Evolutionary conservation across 2,888 invertebrate species (phyloP).

Genomic region (Slavum lentiscoides): DNA sequence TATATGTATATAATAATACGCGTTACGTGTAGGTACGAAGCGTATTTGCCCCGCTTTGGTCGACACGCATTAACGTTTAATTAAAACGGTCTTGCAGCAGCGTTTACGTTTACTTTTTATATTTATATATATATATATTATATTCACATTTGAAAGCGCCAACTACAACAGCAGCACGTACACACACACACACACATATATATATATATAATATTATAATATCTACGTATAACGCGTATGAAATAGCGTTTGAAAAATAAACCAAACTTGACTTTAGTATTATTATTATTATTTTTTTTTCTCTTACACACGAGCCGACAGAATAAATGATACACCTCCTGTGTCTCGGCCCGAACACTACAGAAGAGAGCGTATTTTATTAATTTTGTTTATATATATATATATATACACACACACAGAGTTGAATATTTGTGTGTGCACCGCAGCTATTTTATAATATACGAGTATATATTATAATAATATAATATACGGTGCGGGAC

Average conservation of each 20-base stretch:
- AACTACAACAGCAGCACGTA: neutral
- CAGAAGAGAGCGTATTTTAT: conserved; percentile 6
- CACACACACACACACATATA: too few species aligned
- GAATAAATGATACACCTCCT: conserved; percentile 45
- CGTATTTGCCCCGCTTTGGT: neutral
- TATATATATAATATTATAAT: too few species aligned
- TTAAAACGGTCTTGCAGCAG: conserved; percentile 26
- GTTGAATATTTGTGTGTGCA: neutral
- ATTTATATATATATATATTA: too few species aligned
- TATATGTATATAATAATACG: neutral
- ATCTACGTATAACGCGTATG: neutral
- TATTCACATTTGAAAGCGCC: neutral
- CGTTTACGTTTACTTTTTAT: conserved; percentile 14
- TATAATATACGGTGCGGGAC: neutral
- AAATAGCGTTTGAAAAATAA: conserved; percentile 13
- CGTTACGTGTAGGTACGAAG: too few species aligned
- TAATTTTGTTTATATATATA: conserved; percentile 32
- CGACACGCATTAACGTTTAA: conserved; percentile 36
- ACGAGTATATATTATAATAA: neutral
- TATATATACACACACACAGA: neutral
- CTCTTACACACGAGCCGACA: conserved; percentile 8
- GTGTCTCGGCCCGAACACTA: neutral
- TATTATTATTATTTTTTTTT: neutral
- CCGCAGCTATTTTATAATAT: neutral
- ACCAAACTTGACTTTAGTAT: conserved; percentile 16